A percentile compares a stretch with the other conserved stretches of the same genome.
Evolutionary conservation across 2,888 invertebrate species (phyloP).

Genomic region (Antitype chi): DNA sequence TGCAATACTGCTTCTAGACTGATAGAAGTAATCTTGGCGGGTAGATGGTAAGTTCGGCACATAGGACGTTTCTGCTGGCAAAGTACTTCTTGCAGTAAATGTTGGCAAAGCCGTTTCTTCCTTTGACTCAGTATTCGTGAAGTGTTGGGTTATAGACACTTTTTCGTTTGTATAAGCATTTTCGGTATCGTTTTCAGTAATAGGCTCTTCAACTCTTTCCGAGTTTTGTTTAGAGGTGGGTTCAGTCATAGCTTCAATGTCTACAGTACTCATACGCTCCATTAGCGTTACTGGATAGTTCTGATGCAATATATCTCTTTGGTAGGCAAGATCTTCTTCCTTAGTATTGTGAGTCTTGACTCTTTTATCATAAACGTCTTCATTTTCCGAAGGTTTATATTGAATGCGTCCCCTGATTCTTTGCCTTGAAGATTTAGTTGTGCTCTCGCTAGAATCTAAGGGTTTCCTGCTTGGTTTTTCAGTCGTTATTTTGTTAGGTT

Average conservation of each 20-base stretch:
- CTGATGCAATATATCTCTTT: slow-evolving; percentile 92
- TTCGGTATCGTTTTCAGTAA: slow-evolving; percentile 81
- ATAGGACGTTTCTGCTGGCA: slow-evolving; percentile 77
- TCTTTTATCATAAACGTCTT: slow-evolving; percentile 79
- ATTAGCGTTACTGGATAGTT: slow-evolving; percentile 91
- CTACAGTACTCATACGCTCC: slow-evolving; percentile 87
- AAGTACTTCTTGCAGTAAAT: slow-evolving; percentile 73
- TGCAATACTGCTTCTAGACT: slow-evolving; percentile 76
- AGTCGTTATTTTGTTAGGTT: slow-evolving; percentile 84
- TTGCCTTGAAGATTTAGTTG: slow-evolving; percentile 80
- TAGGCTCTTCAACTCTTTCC: slow-evolving; percentile 72
- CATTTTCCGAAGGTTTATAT: slow-evolving; percentile 85
- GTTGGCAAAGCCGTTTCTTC: slow-evolving; percentile 71
- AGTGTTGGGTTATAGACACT: slow-evolving; percentile 78
- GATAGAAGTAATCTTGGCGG: slow-evolving; percentile 75
- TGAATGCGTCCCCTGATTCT: slow-evolving; percentile 90
- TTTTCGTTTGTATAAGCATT: slow-evolving; percentile 86
- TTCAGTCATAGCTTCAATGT: slow-evolving; percentile 87
- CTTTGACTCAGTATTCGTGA: slow-evolving; percentile 71
- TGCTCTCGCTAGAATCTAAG: slow-evolving; percentile 77
- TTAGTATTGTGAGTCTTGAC: slow-evolving; percentile 74
- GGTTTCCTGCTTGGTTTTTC: slow-evolving; percentile 80
- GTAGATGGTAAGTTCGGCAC: slow-evolving; percentile 74
- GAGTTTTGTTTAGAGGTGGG: slow-evolving; percentile 76
- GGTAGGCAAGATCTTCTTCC: slow-evolving; percentile 90